A percentile compares a stretch with the other conserved stretches of the same genome.
phyloP scores from a whole-genome alignment of 2,113 vertebrate species.

The Hiodon alosoides region DNA sequence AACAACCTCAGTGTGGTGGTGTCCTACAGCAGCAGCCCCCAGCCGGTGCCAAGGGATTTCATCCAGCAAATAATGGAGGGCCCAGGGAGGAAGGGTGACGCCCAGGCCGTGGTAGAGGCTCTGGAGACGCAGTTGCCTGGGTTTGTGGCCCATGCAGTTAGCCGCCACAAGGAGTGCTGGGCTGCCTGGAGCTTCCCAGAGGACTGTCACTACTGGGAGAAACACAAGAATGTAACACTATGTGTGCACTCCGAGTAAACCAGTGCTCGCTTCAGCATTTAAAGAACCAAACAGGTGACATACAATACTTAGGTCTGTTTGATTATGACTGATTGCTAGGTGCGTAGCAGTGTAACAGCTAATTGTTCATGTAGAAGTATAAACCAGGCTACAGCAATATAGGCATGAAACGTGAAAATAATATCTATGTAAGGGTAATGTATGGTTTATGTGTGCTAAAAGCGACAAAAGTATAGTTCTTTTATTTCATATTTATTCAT shows the following conservation, averaged over 20 bases:
- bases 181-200: slow-evolving; percentile 61
- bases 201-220: slow-evolving; percentile 68
- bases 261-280: background rate
- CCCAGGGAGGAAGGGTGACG: slow-evolving; percentile 48
- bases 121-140: slow-evolving; percentile 53
- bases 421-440: background rate
- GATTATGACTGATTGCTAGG: background rate
- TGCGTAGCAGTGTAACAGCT: background rate
- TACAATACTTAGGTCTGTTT: background rate
- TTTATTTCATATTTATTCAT: background rate
- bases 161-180: slow-evolving; percentile 56
- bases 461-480: too few relatives aligned
- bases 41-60: slow-evolving; percentile 45
- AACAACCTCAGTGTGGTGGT: slow-evolving; percentile 58
- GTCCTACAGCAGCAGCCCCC: slow-evolving; percentile 54
- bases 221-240: slow-evolving; percentile 59
- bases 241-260: slow-evolving; percentile 60
- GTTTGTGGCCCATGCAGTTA: slow-evolving; percentile 62
- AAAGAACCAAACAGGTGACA: background rate
- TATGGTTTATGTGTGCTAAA: too few relatives aligned
- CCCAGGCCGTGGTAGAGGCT: slow-evolving; percentile 48
- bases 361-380: background rate
- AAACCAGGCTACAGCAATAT: background rate
- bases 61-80: slow-evolving; percentile 58
- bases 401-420: background rate